phyloP scores from a whole-genome alignment of 2,888 invertebrate genomes.

The Hypomecis punctinalis region DNA sequence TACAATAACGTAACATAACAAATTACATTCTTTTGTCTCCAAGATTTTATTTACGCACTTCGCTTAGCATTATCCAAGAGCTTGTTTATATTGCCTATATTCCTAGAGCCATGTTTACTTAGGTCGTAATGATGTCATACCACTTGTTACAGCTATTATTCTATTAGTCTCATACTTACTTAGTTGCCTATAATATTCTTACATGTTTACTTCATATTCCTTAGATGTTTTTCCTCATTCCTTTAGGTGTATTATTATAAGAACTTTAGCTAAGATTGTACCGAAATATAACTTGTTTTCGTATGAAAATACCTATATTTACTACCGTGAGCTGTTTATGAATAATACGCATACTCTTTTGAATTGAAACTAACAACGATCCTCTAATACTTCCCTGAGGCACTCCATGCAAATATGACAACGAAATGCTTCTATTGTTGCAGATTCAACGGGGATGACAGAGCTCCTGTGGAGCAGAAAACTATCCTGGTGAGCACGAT shows the following conservation, averaged over 20 bases:
- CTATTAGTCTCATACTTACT: slow-evolving; percentile 9
- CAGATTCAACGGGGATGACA: slow-evolving; percentile 74
- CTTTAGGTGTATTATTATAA: slow-evolving; percentile 18
- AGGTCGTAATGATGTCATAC: slow-evolving; percentile 52
- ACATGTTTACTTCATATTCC: slow-evolving; percentile 21
- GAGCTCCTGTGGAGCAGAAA: slow-evolving; percentile 47
- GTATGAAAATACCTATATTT: slow-evolving; percentile 20
- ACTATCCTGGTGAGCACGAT: slow-evolving; percentile 65
- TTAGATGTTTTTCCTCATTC: slow-evolving; percentile 22
- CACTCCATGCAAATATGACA: slow-evolving; percentile 28
- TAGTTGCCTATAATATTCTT: slow-evolving; percentile 12
- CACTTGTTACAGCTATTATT: slow-evolving; percentile 24
- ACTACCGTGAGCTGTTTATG: slow-evolving; percentile 23
- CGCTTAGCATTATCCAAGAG: slow-evolving; percentile 24
- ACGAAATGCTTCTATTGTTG: slow-evolving; percentile 55
- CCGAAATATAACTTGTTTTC: slow-evolving; percentile 26
- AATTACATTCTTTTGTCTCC: slow-evolving; percentile 17
- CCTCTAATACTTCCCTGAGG: slow-evolving; percentile 38
- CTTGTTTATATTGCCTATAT: slow-evolving; percentile 32
- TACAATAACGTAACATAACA: too few species aligned
- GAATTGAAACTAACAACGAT: slow-evolving; percentile 37
- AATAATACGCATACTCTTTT: slow-evolving; percentile 25
- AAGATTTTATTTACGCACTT: background rate
- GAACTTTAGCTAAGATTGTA: slow-evolving; percentile 18
- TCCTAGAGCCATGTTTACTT: slow-evolving; percentile 47